phyloP scores from a whole-genome alignment of 2,113 vertebrate genomes.

The Lasiurus cinereus region DNA sequence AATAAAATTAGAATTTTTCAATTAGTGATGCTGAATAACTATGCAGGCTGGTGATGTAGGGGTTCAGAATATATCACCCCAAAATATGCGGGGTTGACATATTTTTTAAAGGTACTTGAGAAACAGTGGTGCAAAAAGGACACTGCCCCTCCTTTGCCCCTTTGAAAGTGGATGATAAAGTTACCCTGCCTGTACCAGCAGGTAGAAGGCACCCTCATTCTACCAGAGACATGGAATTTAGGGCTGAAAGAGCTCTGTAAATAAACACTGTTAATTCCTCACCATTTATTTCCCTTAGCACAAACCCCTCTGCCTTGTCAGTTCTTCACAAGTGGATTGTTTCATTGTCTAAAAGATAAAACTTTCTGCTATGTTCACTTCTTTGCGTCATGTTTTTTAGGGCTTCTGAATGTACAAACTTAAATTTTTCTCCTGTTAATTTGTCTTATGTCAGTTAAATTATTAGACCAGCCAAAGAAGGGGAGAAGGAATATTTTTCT shows the following conservation, averaged over 20 bases:
- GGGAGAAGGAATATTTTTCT: background rate
- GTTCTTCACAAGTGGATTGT: background rate
- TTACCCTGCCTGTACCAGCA: too few species aligned
- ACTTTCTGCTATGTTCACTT: background rate
- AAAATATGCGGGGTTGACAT: background rate
- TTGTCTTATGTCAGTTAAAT: background rate
- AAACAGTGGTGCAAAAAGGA: background rate
- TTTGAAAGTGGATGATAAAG: background rate
- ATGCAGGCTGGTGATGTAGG: background rate
- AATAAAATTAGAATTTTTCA: slow-evolving; percentile 61
- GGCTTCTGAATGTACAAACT: background rate
- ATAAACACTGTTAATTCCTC: background rate
- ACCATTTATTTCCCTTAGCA: background rate
- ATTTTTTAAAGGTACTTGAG: background rate
- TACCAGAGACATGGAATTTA: background rate
- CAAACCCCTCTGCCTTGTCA: background rate
- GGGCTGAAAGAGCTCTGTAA: background rate
- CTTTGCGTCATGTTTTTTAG: background rate
- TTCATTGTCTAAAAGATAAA: background rate
- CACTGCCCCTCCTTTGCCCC: background rate
- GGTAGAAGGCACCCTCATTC: background rate
- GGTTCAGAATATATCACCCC: background rate
- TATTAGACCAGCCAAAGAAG: background rate
- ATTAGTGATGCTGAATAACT: background rate
- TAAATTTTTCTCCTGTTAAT: background rate